These are phyloP conservation scores for Rhagonycha lutea DNA, from an alignment of 2,888 invertebrate genomes.

Conservation along the genomic window DNA sequence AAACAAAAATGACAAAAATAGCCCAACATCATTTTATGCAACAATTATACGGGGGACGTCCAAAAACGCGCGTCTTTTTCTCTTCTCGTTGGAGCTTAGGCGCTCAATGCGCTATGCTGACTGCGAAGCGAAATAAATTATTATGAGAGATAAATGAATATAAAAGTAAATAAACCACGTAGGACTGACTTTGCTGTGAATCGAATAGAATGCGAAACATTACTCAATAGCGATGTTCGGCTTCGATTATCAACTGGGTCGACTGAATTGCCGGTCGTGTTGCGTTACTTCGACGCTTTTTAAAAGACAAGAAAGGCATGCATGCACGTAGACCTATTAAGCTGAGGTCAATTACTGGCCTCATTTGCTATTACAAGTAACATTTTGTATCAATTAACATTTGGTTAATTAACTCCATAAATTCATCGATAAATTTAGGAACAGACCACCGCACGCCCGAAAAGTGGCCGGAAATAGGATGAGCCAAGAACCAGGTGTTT, in stretches of 20 bases:
- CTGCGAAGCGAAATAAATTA: too few relatives aligned
- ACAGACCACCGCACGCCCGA: not conserved
- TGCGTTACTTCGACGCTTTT: not conserved
- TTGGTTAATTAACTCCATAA: not conserved
- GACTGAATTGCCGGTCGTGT: constrained; percentile 25
- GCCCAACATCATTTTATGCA: not conserved
- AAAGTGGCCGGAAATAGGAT: not conserved
- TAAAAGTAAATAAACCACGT: not conserved
- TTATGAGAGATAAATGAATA: too few relatives aligned
- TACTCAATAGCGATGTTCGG: constrained; percentile 50
- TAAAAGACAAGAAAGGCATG: not conserved
- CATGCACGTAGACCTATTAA: not conserved
- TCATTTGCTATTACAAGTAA: not conserved
- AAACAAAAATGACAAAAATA: not conserved
- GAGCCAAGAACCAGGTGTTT: not conserved
- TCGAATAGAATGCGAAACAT: constrained; percentile 19
- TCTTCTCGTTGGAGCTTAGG: not conserved
- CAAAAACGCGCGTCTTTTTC: not conserved
- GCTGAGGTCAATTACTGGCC: constrained; percentile 1
- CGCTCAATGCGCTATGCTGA: too few relatives aligned
- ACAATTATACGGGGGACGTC: not conserved
- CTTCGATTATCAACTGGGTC: constrained; percentile 57
- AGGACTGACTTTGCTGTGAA: not conserved
- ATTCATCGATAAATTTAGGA: not conserved
- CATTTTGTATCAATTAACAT: not conserved